Base-by-base conservation (phyloP, 2,888 invertebrate species). In the Pammene aurita region DNA sequence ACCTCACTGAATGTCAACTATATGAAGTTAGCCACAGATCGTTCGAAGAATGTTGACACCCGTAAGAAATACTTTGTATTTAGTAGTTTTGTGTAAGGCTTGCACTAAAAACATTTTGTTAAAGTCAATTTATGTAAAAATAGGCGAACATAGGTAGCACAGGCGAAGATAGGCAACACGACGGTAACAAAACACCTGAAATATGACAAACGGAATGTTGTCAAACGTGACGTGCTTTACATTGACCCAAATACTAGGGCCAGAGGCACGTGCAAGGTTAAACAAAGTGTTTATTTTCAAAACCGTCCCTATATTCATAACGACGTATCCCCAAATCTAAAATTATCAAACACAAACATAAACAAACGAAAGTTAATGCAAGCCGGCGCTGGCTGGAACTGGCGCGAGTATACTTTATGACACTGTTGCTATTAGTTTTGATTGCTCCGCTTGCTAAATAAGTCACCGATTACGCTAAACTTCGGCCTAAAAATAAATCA, bases 231-330 rank as follows among this genome's bases (percentile, higher is more conserved):
- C 86, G 84, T 84, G 85, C 83, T 87, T 89, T 83, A 87, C 92
- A 91, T 90, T 92, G 92, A 92, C 92, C 92, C 82, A 92, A 88
- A 92, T 92, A 84, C 84, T 81, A 84, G 81, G 80, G 82, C 80
- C 78, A 83, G 84, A 86, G 83, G 87, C 86, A 87, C 85, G 84
- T 77, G 82, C 91, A 91, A 92, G 92, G 92, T 90, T 89, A 83
- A 16, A 54, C 83, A 76, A 78, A 71, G 79, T 86, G 89, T 90
- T 90, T 90, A 90, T 91, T 90, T 90, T 90, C 87, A 88, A 90
- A 89, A 88, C 89, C 82, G 83, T 85, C 88, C 87, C 85, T 89
- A 90, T 89, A 88, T 84, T 89, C 88, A 84, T 85, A 83, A 85
- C 80, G 77, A 84, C 86, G 84, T 84, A 86, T 87, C 83, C 86